Evolutionary conservation across 2,797 vertebrate genomes (phyloP).

Genomic region (Sylvia borin): DNA sequence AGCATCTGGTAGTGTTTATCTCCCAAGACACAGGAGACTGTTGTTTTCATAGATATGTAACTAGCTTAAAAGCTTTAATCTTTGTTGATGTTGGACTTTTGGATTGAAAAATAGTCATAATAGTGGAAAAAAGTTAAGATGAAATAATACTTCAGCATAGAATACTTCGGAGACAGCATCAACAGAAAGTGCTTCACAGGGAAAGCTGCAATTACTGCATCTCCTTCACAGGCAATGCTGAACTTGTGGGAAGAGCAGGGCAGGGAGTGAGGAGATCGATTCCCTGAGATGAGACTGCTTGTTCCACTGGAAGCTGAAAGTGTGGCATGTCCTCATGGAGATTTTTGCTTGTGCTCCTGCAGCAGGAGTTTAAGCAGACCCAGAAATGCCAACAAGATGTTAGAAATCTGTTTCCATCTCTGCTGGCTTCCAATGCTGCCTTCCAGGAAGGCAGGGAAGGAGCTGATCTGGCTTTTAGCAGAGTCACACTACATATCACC

Average conservation of each 20-base stretch:
- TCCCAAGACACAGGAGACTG: conserved; percentile 35
- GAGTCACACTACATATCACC: neutral
- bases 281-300: neutral
- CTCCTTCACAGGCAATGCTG: neutral
- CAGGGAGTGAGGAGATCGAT: neutral
- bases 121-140: conserved; percentile 43
- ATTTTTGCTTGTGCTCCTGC: neutral
- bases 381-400: neutral
- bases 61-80: conserved; percentile 45
- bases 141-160: conserved; percentile 18
- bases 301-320: neutral
- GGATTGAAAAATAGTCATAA: conserved; percentile 38
- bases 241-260: neutral
- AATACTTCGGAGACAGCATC: neutral
- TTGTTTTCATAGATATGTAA: conserved; percentile 60
- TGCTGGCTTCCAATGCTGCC: neutral
- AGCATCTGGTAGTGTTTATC: conserved; percentile 63
- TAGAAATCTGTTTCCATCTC: neutral
- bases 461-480: neutral
- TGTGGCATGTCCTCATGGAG: neutral
- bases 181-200: neutral
- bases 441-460: neutral
- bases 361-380: neutral
- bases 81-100: conserved; percentile 46
- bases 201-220: neutral